Percentiles rank a stretch among this genome's conserved stretches.
These are phyloP conservation scores for Acinonyx jubatus DNA, from an alignment of 2,113 vertebrate genomes.

Conservation along the genomic window DNA sequence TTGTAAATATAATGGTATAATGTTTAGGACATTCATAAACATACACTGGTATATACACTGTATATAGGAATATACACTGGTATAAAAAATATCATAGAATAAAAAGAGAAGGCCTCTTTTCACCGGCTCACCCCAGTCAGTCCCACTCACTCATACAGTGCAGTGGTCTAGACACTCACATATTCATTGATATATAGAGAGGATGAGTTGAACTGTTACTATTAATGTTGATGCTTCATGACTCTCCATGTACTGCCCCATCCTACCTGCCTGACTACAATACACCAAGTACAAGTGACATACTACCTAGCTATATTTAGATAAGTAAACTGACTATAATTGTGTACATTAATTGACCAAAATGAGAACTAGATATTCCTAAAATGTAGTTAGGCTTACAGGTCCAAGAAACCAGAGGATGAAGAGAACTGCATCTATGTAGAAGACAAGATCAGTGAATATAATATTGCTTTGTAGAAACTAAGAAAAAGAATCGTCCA, in stretches of 20 bases:
- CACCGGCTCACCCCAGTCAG: not conserved
- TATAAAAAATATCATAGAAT: not conserved
- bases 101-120: not conserved
- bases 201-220: not conserved
- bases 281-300: not conserved
- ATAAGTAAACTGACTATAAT: not conserved
- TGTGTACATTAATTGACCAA: not conserved
- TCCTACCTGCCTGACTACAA: not conserved
- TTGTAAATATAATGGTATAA: not conserved
- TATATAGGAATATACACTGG: not conserved
- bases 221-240: not conserved
- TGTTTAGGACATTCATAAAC: not conserved
- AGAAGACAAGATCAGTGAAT: not conserved
- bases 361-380: not conserved
- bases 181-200: not conserved
- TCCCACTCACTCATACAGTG: not conserved
- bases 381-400: not conserved
- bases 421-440: not conserved
- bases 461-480: slow-evolving; percentile 1
- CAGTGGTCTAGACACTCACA: not conserved
- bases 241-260: not conserved
- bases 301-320: not conserved
- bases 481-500: not conserved
- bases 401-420: not conserved
- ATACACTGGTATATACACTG: not conserved